These are phyloP conservation scores for Amphilophus citrinellus DNA, from an alignment of 2,113 vertebrate species.

Conservation along the genomic window DNA sequence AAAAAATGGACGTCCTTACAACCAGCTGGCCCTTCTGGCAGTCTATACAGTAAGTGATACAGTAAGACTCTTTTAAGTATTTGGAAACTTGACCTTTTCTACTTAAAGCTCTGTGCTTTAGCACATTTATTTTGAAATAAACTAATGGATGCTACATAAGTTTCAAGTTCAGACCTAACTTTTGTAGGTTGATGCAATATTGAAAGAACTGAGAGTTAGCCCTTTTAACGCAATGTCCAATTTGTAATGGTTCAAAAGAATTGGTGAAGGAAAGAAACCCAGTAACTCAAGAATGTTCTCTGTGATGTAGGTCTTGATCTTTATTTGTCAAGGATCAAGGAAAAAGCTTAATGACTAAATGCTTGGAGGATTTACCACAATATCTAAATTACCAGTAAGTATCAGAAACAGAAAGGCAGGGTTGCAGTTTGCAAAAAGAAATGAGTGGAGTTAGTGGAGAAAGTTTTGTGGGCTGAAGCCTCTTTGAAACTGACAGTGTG, in stretches of 20 bases:
- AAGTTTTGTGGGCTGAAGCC: too few species aligned
- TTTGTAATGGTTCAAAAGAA: background rate
- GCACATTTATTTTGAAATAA: background rate
- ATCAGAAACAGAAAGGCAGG: background rate
- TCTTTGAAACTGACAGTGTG: too few species aligned
- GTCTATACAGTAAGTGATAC: conserved; percentile 92
- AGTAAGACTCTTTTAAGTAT: background rate
- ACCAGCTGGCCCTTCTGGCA: conserved; percentile 95
- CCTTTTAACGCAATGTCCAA: background rate
- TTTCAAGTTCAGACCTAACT: background rate
- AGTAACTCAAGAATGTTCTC: background rate
- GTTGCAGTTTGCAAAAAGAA: background rate
- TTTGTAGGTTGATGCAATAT: background rate
- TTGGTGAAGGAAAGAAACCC: background rate
- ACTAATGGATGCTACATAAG: background rate
- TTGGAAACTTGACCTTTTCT: background rate
- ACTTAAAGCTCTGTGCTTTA: background rate
- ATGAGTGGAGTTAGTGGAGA: background rate
- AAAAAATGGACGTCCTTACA: conserved; percentile 97
- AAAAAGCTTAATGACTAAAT: background rate
- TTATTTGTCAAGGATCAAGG: background rate
- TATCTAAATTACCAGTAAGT: background rate
- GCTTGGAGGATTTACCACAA: background rate
- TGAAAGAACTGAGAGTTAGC: background rate
- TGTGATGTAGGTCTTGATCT: background rate